A percentile compares a stretch with the other conserved stretches of the same genome.
Conservation (phyloP, 1,140 invertebrate species). For the Drosophila trapezifrons region DNA sequence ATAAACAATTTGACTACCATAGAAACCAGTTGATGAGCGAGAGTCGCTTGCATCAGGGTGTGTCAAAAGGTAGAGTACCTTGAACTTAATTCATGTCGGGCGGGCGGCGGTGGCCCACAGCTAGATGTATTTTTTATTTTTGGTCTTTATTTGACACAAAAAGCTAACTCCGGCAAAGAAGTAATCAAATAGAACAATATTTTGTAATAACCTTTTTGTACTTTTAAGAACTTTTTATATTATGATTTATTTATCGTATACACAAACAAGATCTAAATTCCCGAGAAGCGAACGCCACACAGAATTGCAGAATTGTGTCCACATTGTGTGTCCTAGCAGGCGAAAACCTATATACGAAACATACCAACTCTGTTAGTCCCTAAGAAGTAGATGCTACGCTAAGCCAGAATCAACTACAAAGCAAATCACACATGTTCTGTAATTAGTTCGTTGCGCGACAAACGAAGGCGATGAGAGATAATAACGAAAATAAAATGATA, state of each 20-base stretch:
- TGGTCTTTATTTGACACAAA: slow-evolving; percentile 22
- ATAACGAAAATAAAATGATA: slow-evolving; percentile 56
- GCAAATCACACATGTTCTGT: slow-evolving; percentile 48
- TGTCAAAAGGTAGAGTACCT: slow-evolving; percentile 53
- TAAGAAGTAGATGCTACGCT: slow-evolving; percentile 70
- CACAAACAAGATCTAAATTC: slow-evolving; percentile 27
- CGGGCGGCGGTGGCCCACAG: slow-evolving; percentile 21
- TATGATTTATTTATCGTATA: slow-evolving; percentile 61
- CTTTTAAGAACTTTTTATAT: slow-evolving; percentile 63
- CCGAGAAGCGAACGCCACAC: slow-evolving; percentile 19
- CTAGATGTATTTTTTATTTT: slow-evolving; percentile 56
- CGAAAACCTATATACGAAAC: slow-evolving; percentile 29
- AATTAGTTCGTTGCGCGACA: slow-evolving; percentile 60
- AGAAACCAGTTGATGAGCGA: slow-evolving; percentile 33
- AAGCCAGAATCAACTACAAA: slow-evolving; percentile 44
- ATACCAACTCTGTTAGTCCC: slow-evolving; percentile 67
- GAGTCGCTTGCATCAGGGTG: slow-evolving; percentile 22
- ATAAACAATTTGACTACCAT: slow-evolving; percentile 34
- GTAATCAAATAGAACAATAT: slow-evolving; percentile 67
- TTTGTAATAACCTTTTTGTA: slow-evolving; percentile 68
- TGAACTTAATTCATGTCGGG: slow-evolving; percentile 37
- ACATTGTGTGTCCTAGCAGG: slow-evolving; percentile 17
- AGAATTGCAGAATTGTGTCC: slow-evolving; percentile 26
- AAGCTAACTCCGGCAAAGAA: slow-evolving; percentile 47
- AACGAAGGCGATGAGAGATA: slow-evolving; percentile 37